Base-by-base conservation (phyloP, 64 coral and sea anemone species). In the Stichodactyla mertensii region DNA sequence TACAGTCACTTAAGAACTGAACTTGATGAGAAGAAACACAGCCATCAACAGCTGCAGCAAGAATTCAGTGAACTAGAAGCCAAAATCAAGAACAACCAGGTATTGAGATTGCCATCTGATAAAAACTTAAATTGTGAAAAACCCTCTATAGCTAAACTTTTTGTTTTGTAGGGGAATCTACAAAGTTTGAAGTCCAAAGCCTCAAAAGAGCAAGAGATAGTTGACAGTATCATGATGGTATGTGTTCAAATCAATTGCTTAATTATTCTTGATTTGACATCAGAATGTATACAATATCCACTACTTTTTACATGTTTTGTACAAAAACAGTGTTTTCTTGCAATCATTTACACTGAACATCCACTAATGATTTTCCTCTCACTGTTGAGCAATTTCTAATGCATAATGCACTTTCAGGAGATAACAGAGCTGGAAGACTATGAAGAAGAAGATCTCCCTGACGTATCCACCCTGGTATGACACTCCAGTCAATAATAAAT, bases 361-460 rank as follows among this genome's bases (percentile, higher is more conserved):
- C 28, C 28, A 31, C 28, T 31, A 31, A 1, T 31, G 28, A 31
- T 31, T 31, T 31, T 31, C 28, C 28, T 31, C 28, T 31, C 28
- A 31, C 28, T 31, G 28, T 31, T 31, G 28, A 31, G 28, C 28
- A 31, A 31, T 31, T 31, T 31, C 18, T 8, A 51, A 78, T 10
- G 74, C 18, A 10, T 20, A 10, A 10, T 6, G 61, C 19, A 45
- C 4, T 13, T 85, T 11, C 51, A 98, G 95, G 95, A 94, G 89
- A 94, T 98, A 57, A 89, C 84, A 36, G 95, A 98, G 62, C 77
- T 98, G 15, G 92, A 98, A 78, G 92, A 98, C 64, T 89, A 80
- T 86, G 92, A 98, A 77, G 95, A 94, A 53, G 92, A 94, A 66
- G 85, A 89, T 16, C 78, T 94, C 12, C 95, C 95, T 57, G 95